Evolutionary conservation across 2,797 vertebrate species (phyloP).

Genomic region (Morus bassanus): DNA sequence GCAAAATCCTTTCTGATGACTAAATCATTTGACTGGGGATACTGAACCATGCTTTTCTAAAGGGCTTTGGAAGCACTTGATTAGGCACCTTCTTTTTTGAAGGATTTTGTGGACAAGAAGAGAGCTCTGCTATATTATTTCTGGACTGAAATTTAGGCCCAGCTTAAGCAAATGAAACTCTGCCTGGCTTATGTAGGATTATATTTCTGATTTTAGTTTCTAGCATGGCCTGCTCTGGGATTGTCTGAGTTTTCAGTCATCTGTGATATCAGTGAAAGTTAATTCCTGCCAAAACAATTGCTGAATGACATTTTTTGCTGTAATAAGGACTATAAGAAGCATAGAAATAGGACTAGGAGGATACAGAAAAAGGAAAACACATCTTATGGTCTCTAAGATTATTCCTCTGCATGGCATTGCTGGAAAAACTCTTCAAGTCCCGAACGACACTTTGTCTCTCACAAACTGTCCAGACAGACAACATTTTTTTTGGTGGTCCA

Average conservation of each 20-base stretch:
- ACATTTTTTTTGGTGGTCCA: background rate
- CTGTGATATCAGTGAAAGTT: background rate
- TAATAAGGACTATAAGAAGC: background rate
- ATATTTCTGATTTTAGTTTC: background rate
- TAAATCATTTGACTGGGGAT: background rate
- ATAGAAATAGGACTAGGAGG: background rate
- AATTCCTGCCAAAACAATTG: background rate
- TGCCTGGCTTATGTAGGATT: background rate
- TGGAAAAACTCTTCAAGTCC: background rate
- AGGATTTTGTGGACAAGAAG: background rate
- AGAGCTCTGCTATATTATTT: background rate
- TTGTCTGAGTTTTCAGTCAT: background rate
- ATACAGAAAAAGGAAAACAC: background rate
- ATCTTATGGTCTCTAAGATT: background rate
- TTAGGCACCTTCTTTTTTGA: background rate
- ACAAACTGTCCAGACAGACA: background rate
- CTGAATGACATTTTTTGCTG: background rate
- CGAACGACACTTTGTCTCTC: background rate
- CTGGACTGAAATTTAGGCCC: background rate
- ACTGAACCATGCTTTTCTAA: background rate
- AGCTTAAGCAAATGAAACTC: background rate
- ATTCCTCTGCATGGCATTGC: background rate
- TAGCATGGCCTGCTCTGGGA: background rate
- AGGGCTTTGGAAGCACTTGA: background rate
- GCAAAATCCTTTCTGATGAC: background rate